Percentiles rank a stretch among this genome's conserved stretches.
phyloP scores from a whole-genome alignment of 2,888 invertebrate genomes.

The Trichogramma evanescens region DNA sequence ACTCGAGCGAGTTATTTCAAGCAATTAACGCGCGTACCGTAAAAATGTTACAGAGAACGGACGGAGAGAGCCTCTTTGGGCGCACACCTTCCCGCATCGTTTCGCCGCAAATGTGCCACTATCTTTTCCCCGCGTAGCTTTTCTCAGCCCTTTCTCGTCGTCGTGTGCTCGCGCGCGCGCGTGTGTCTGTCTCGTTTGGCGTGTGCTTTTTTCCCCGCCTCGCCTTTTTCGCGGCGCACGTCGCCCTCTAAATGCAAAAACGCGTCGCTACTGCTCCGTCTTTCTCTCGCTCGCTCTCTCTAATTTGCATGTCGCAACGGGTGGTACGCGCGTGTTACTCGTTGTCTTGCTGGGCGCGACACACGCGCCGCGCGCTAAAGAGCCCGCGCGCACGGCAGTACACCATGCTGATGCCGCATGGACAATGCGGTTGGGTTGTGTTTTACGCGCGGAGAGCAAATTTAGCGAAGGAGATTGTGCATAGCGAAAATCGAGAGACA shows the following conservation, averaged over 20 bases:
- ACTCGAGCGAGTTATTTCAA: background rate
- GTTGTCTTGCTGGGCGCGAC: too few species aligned
- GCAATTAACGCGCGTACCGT: background rate
- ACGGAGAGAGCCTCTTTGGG: background rate
- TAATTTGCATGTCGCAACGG: slow-evolving; percentile 40
- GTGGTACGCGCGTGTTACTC: slow-evolving; percentile 22
- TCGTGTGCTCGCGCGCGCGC: slow-evolving; percentile 14
- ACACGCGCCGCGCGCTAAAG: too few species aligned
- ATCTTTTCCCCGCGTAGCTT: slow-evolving; percentile 18
- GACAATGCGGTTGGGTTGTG: background rate
- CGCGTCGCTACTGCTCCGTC: slow-evolving; percentile 1
- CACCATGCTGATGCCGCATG: background rate
- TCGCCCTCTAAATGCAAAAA: too few species aligned
- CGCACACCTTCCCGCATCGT: too few species aligned
- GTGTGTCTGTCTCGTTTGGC: background rate
- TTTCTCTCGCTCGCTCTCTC: slow-evolving; percentile 20
- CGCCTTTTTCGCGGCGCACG: background rate
- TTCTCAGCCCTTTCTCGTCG: slow-evolving; percentile 23
- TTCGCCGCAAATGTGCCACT: background rate
- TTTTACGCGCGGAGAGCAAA: too few species aligned
- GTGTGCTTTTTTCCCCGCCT: background rate
- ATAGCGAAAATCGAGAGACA: slow-evolving; percentile 1
- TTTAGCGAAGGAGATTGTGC: background rate
- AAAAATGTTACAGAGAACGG: background rate
- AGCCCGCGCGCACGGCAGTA: background rate